Evolutionary conservation across 1,140 invertebrate genomes (phyloP), one percentile per base, ranked within the genome.

Genomic region (Vanessa atalanta): DNA sequence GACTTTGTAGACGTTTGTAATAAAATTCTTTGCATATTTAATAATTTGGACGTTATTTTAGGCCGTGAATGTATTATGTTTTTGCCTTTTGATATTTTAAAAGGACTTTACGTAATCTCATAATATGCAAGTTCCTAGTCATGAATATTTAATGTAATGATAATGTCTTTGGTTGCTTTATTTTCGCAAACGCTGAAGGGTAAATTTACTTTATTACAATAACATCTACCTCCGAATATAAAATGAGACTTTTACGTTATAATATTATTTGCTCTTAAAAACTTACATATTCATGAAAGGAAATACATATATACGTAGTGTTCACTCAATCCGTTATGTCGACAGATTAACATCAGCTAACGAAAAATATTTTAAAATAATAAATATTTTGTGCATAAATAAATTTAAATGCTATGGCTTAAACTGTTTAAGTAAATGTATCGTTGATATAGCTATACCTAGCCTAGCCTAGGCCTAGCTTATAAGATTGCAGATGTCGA

Each of bases 1-100:
- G 55, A 51, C 53, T 63, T 23, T 70, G 61, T 57, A 68, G 26
- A 31, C 61, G 68, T 75, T 78, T 77, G 66, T 74, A 70, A 43
- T 43, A 43, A 43, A 43, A 75, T 73, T 53, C 70, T 72, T 75
- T 72, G 70, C 70, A 63, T 75, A 75, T 61, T 72, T 66, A 72
- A 67, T 20, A 6, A 12, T 47, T 12, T 51, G 48, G 31, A 66
- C 64, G 65, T 50, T 72, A 72, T 55, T 65, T 47, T 65, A 72
- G 50, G 31, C 31, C 55, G 23, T 31, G 65, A 67, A 50, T 67
- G 23, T 3, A 68, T 55, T 68, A 68, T 53, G 55, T 68, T 68
- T 47, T 65, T 37, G 31, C 57, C 57, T 37, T 37, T 61, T 61
- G 57, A 61, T 61, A 61, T 61, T 61, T 15, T 61, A 61, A 61